Evolutionary conservation across 2,888 invertebrate genomes (phyloP), one percentile per base, ranked within the genome.

Genomic region (Mylabris sibirica): DNA sequence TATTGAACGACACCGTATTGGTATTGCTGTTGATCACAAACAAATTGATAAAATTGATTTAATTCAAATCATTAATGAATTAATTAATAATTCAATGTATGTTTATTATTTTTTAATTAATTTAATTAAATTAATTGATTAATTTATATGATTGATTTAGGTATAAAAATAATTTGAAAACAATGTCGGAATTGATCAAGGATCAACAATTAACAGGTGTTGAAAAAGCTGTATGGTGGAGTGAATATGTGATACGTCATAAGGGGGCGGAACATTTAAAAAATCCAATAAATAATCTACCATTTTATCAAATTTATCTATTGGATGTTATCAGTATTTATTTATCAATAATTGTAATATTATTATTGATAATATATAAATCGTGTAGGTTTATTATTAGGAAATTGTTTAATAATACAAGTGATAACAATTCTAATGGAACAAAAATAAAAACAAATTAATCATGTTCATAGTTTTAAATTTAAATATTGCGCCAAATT

Each of bases 181-280:
- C 74, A 60, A 67, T 74, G 64, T 69, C 74, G 3, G 68, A 73
- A 24, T 73, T 78, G 53, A 72, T 74, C 14, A 60, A 59, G 49
- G 78, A 78, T 49, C 73, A 73, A 35, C 74, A 74, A 49, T 66
- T 70, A 3, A 53, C 74, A 9, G 70, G 74, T 49, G 41, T 77
- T 6, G 64, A 77, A 3, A 75, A 67, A 35, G 75, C 75, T 6
- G 69, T 74, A 9, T 77, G 76, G 73, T 77, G 77, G 77, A 75
- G 69, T 5, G 77, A 77, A 60, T 76, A 77, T 57, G 76, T 77
- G 1, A 66, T 77, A 20, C 65, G 76, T 4, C 75, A 76, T 59
- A 75, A 74, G 38, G 77, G 76, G 1, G 74, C 73, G 2, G 59
- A 22, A 41, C 76, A 76, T 69, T 71, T 76, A 12, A 30, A 30